phyloP scores from a whole-genome alignment of 2,888 invertebrate genomes.

The Branchellion lobata region DNA sequence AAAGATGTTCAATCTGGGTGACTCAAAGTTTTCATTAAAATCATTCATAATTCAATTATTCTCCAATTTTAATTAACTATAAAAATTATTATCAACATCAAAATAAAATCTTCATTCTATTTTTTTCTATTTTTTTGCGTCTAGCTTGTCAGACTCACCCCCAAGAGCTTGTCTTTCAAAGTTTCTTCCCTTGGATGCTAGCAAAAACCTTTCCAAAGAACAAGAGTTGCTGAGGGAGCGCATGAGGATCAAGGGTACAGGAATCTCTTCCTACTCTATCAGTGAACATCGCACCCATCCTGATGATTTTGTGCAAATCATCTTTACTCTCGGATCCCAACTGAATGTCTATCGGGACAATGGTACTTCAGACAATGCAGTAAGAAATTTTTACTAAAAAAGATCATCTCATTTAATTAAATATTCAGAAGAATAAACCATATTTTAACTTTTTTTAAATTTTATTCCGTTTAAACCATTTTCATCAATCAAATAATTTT shows the following conservation, averaged over 20 bases:
- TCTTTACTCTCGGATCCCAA: constrained; percentile 85
- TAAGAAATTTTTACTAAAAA: constrained; percentile 7
- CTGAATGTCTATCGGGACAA: constrained; percentile 75
- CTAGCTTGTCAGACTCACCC: not conserved
- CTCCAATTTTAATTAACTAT: too few relatives aligned
- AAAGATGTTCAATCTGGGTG: not conserved
- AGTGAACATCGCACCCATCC: constrained; percentile 65
- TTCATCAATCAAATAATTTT: too few relatives aligned
- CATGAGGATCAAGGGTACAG: constrained; percentile 83
- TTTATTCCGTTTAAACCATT: too few relatives aligned
- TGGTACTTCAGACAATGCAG: not conserved
- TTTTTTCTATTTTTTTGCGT: too few relatives aligned
- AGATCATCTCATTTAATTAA: too few relatives aligned
- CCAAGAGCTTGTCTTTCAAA: not conserved
- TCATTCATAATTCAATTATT: too few relatives aligned
- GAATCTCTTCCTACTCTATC: constrained; percentile 85
- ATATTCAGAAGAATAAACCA: too few relatives aligned
- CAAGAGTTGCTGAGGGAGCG: constrained; percentile 88
- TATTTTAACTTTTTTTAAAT: too few relatives aligned
- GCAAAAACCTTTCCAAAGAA: constrained; percentile 72
- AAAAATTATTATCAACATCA: too few relatives aligned
- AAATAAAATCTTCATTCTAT: too few relatives aligned
- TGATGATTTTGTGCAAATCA: constrained; percentile 74
- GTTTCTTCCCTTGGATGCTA: constrained; percentile 54
- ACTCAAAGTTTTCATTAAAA: too few relatives aligned